Conservation (phyloP, 2,888 invertebrate genomes). For the Cetonia aurata region DNA sequence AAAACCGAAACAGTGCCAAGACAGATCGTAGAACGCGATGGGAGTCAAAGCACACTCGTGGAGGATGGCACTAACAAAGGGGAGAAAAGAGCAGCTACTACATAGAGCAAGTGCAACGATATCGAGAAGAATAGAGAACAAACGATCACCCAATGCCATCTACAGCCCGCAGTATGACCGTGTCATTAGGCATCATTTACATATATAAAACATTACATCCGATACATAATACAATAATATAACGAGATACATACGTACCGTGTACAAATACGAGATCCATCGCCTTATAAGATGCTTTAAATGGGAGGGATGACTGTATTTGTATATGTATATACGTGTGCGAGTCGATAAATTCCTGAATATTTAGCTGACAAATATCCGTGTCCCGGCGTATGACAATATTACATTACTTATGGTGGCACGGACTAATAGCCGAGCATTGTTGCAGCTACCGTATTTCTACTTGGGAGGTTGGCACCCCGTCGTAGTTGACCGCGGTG, state of each 20-base stretch:
- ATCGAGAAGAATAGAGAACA: conserved; percentile 25
- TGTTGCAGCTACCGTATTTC: conserved; percentile 66
- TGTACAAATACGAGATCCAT: conserved; percentile 14
- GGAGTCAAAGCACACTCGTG: conserved; percentile 11
- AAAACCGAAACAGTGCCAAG: not conserved
- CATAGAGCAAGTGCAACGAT: not conserved
- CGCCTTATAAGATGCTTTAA: too few relatives aligned
- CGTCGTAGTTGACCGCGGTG: conserved; percentile 55
- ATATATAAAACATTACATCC: conserved; percentile 51
- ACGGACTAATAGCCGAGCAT: conserved; percentile 57
- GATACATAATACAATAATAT: conserved; percentile 9
- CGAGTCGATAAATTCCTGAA: conserved; percentile 51
- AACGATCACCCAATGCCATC: conserved; percentile 43
- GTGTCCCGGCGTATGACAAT: conserved; percentile 56
- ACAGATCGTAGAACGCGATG: conserved; percentile 18
- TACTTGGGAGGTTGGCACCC: conserved; percentile 64
- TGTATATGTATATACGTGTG: conserved; percentile 7
- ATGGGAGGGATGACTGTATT: not conserved
- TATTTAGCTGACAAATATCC: conserved; percentile 56
- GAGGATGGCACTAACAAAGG: conserved; percentile 16
- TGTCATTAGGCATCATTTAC: conserved; percentile 51
- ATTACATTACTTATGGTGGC: conserved; percentile 58
- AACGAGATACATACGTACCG: not conserved
- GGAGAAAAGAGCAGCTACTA: not conserved
- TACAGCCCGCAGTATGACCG: conserved; percentile 19